Percentiles rank a stretch among this genome's conserved stretches.
Evolutionary conservation across 2,888 invertebrate species (phyloP).

Genomic region (Caenorhabditis zanzibari): DNA sequence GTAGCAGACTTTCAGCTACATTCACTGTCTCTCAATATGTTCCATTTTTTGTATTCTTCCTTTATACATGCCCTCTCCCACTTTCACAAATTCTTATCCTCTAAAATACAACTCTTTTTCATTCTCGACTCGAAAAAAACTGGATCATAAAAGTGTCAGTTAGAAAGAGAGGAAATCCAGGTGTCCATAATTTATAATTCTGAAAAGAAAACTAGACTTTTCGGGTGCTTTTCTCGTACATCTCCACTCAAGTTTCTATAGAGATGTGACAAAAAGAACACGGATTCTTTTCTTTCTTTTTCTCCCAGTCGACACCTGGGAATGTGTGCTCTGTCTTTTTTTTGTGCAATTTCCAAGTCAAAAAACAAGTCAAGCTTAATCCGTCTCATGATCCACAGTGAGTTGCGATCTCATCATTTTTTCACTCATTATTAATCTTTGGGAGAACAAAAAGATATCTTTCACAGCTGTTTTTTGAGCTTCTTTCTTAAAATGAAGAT

Average conservation of each 20-base stretch:
- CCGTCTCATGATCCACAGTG: slow-evolving; percentile 39
- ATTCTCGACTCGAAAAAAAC: background rate
- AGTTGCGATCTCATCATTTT: slow-evolving; percentile 9
- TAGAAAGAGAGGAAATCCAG: slow-evolving; percentile 1
- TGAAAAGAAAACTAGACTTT: slow-evolving; percentile 8
- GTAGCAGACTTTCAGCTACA: too few species aligned
- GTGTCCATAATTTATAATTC: slow-evolving; percentile 44
- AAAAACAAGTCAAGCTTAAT: slow-evolving; percentile 44
- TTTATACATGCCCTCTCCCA: too few species aligned
- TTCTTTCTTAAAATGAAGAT: background rate
- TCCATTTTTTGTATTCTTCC: background rate
- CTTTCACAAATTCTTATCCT: background rate
- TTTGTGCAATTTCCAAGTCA: slow-evolving; percentile 38
- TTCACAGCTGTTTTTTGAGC: slow-evolving; percentile 10
- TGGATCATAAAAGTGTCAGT: slow-evolving; percentile 7
- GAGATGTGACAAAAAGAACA: slow-evolving; percentile 31
- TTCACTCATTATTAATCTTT: slow-evolving; percentile 23
- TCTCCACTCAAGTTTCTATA: slow-evolving; percentile 52
- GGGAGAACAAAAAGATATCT: slow-evolving; percentile 3
- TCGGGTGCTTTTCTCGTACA: slow-evolving; percentile 9
- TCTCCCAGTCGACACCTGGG: slow-evolving; percentile 9
- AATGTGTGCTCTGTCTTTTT: slow-evolving; percentile 8
- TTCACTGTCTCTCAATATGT: background rate
- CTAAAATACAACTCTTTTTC: background rate
- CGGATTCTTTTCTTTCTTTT: slow-evolving; percentile 8